Evolutionary conservation across 1,140 invertebrate genomes (phyloP).

Genomic region (Neuroterus valhalla): DNA sequence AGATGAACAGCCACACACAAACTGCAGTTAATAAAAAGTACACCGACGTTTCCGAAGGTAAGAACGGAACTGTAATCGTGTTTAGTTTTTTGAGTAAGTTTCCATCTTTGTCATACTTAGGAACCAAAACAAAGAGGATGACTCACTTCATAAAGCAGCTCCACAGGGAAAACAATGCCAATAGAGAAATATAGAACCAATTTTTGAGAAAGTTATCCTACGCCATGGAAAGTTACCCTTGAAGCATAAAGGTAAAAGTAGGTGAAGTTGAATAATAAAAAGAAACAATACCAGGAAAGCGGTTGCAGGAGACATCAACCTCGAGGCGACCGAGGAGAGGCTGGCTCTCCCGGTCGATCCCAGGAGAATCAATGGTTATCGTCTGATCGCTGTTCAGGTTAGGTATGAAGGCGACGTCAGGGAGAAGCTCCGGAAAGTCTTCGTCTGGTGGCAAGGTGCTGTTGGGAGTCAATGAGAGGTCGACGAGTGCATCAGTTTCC

Average conservation of each 20-base stretch:
- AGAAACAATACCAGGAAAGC: slow-evolving; percentile 83
- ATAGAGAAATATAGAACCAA: no score
- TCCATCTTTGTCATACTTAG: no score
- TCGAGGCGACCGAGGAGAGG: slow-evolving; percentile 89
- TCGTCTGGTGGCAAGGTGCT: slow-evolving; percentile 47
- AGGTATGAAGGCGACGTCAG: slow-evolving; percentile 71
- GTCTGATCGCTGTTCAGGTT: slow-evolving; percentile 63
- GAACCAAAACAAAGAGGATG: no score
- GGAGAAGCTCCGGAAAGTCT: slow-evolving; percentile 58
- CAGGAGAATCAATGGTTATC: slow-evolving; percentile 82
- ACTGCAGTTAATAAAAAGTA: no score
- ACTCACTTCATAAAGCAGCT: no score
- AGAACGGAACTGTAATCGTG: no score
- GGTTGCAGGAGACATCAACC: slow-evolving; percentile 84
- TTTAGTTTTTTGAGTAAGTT: no score
- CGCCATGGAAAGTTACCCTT: neutral
- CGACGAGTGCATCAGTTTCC: slow-evolving; percentile 68
- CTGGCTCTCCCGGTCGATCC: slow-evolving; percentile 90
- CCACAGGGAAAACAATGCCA: no score
- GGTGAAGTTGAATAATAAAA: slow-evolving; percentile 3
- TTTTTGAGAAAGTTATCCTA: neutral
- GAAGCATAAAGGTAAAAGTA: slow-evolving; percentile 6
- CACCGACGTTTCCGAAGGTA: no score
- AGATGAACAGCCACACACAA: no score
- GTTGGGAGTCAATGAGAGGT: slow-evolving; percentile 59